phyloP scores from a whole-genome alignment of 2,113 vertebrate species.

The Anoura caudifer region DNA sequence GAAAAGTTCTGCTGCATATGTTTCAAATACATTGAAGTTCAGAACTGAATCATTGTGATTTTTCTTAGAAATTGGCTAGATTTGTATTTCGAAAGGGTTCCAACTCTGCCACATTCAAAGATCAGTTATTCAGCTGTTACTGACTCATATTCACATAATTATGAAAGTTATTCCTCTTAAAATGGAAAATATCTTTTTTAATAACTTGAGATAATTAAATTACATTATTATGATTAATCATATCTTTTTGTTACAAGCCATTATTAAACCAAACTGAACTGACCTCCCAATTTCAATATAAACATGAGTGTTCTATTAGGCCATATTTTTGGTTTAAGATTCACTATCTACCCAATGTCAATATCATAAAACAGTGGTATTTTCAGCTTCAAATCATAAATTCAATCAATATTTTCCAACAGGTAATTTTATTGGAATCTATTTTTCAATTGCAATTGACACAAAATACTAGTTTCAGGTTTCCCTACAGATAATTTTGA shows the following conservation, averaged over 20 bases:
- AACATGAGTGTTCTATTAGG: not conserved
- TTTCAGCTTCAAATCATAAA: conserved; percentile 25
- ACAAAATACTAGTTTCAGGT: not conserved
- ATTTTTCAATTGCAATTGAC: not conserved
- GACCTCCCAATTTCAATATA: not conserved
- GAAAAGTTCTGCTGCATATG: conserved; percentile 70
- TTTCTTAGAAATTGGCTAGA: conserved; percentile 66
- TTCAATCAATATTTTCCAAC: not conserved
- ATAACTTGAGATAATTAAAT: conserved; percentile 11
- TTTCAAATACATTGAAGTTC: conserved; percentile 66
- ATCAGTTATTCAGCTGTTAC: conserved; percentile 56
- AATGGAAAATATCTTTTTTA: conserved; percentile 36
- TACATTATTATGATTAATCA: not conserved
- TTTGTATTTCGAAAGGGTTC: conserved; percentile 54
- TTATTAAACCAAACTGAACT: conserved; percentile 20
- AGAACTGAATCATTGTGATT: conserved; percentile 66
- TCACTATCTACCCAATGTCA: conserved; percentile 17
- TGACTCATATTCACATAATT: conserved; percentile 50
- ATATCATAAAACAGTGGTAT: not conserved
- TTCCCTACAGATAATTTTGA: not conserved
- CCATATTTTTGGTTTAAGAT: not conserved
- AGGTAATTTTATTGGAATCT: not conserved
- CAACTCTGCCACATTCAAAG: conserved; percentile 34
- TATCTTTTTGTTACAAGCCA: not conserved
- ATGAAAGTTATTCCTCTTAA: conserved; percentile 26